Base-by-base conservation (phyloP, 2,888 invertebrate genomes). In the Melanostoma mellinum region DNA sequence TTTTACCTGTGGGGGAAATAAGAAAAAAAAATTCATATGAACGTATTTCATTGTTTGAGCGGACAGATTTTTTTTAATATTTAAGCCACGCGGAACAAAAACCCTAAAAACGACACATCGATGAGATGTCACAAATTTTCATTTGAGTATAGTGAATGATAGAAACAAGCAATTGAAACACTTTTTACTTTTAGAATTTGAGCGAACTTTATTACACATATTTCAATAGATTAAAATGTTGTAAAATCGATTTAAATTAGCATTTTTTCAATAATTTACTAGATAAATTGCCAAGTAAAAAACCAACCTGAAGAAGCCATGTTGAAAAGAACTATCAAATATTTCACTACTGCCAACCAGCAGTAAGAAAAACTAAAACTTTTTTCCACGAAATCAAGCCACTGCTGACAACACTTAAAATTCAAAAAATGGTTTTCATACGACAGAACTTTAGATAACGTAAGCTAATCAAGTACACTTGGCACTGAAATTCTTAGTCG, bases 281-380 rank as follows among this genome's bases (percentile, higher is more conserved):
- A 4, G 38, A 75, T 9, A 48, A 75, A 79, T 52, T 75, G 60
- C 46, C 56, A 56, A n/a, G 52, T 50, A 77, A 88, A 89, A 90
- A 91, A 94, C 94, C 93, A 94, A 94, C 94, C 94, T 94, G 94
- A 92, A 92, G 94, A 93, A 93, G 94, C 94, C 94, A 94, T 94
- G 93, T 94, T 94, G 93, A 92, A 92, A 92, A 89, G 87, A 87
- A 85, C 76, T 85, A 84, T 84, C 84, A 84, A 84, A 79, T 74
- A 69, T 79, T 71, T 10, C 85, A 76, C 55, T 74, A 69, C 63
- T 61, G 68, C 81, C 76, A 92, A 92, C 92, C 92, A 91, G 90
- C 90, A 90, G 67, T 69, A 42, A 6, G 52, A 82, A 53, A 69
- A 35, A 33, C 40, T 35, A 69, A 69, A 82, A 48, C 69, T 60